Evolutionary conservation across 2,113 vertebrate genomes (phyloP).

Genomic region (Dasypus novemcinctus): DNA sequence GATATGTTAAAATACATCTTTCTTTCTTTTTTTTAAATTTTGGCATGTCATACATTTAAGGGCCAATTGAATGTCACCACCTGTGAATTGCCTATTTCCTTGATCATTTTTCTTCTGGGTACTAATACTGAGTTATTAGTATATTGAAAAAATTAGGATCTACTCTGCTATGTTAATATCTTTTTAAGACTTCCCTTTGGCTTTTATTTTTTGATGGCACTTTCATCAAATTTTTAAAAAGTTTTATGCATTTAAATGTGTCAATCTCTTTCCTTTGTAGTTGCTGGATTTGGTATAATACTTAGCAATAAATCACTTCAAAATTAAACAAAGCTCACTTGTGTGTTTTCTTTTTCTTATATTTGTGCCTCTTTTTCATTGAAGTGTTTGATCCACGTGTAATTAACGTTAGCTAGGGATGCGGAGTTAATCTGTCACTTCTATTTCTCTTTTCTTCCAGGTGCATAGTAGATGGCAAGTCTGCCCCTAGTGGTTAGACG

Average conservation of each 20-base stretch:
- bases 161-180: neutral
- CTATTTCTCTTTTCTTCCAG: neutral
- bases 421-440: neutral
- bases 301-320: neutral
- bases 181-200: neutral
- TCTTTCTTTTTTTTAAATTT: neutral
- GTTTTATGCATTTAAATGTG: neutral
- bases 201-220: neutral
- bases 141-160: neutral
- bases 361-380: neutral
- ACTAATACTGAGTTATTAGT: neutral
- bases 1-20: neutral
- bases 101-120: neutral
- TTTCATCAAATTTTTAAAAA: neutral
- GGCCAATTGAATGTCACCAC: neutral
- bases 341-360: neutral
- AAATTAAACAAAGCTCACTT: neutral
- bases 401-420: neutral
- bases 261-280: neutral
- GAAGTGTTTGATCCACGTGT: neutral
- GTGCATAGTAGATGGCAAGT: neutral
- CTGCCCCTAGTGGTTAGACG: rapidly evolving
- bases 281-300: neutral
- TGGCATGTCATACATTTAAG: neutral
- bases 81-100: neutral